These are phyloP conservation scores for Salvelinus namaycush DNA, from an alignment of 2,113 vertebrate genomes.

Conservation along the genomic window DNA sequence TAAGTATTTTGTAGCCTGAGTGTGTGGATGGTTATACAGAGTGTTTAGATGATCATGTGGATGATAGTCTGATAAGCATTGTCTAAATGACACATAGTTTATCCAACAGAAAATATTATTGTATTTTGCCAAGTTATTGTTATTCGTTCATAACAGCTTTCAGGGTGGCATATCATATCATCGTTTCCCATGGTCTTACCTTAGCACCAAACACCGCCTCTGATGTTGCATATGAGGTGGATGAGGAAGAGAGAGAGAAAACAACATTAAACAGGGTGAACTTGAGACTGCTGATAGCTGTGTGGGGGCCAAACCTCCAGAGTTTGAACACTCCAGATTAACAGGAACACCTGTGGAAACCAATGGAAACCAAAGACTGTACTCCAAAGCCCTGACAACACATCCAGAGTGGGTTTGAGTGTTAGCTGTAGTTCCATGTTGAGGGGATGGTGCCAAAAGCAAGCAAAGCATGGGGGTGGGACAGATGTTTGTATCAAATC, in stretches of 20 bases:
- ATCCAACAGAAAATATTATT: background rate
- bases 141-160: background rate
- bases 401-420: constrained; percentile 46
- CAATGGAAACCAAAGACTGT: background rate
- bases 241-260: constrained; percentile 35
- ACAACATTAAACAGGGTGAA: constrained; percentile 23
- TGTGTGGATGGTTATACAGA: background rate
- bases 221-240: constrained; percentile 60
- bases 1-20: background rate
- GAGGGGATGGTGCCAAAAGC: constrained; percentile 38
- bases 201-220: constrained; percentile 77
- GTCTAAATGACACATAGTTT: background rate
- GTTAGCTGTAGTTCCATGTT: constrained; percentile 13
- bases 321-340: constrained; percentile 23
- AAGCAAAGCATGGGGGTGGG: background rate
- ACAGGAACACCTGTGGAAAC: constrained; percentile 21
- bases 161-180: background rate
- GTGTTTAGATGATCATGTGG: too few species aligned
- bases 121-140: background rate
- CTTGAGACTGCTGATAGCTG: constrained; percentile 19
- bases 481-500: constrained; percentile 2
- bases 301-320: background rate
- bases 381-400: constrained; percentile 26
- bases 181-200: constrained; percentile 72
- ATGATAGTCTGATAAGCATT: background rate